Percentiles rank a stretch among this genome's conserved stretches.
Evolutionary conservation across 1,140 invertebrate genomes (phyloP).

Genomic region (Zaprionus gabonicus): DNA sequence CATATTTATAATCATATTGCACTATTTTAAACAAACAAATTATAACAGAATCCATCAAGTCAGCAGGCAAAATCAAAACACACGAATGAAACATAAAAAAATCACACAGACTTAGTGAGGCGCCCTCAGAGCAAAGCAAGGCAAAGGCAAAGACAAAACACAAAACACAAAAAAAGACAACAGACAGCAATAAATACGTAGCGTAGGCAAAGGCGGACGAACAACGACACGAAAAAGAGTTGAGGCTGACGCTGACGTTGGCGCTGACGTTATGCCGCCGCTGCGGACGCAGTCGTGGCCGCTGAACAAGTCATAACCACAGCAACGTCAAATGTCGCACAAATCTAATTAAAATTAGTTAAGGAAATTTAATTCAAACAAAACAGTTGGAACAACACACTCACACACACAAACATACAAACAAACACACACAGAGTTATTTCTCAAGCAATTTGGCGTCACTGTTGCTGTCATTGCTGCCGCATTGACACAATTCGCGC

Average conservation of each 20-base stretch:
- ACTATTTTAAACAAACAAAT: constrained; percentile 40
- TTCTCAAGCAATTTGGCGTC: constrained; percentile 73
- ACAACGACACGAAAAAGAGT: constrained; percentile 37
- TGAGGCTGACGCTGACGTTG: constrained; percentile 6
- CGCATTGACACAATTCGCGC: constrained; percentile 70
- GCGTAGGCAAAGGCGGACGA: constrained; percentile 38
- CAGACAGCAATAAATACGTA: constrained; percentile 59
- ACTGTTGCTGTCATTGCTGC: constrained; percentile 40
- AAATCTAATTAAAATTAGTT: constrained; percentile 72
- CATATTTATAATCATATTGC: neutral
- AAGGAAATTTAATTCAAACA: constrained; percentile 47
- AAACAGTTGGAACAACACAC: constrained; percentile 44
- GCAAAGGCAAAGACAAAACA: constrained; percentile 22
- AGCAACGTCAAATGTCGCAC: constrained; percentile 35
- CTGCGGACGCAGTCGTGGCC: neutral
- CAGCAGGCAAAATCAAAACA: constrained; percentile 34
- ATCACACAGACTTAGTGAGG: neutral
- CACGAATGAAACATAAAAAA: constrained; percentile 30
- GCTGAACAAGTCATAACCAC: constrained; percentile 29
- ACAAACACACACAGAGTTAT: constrained; percentile 26
- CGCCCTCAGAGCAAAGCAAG: constrained; percentile 14
- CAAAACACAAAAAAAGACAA: constrained; percentile 58
- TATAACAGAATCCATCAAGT: constrained; percentile 43
- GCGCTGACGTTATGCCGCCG: constrained; percentile 28
- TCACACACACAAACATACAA: neutral